A percentile compares a stretch with the other conserved stretches of the same genome.
Evolutionary conservation across 2,888 invertebrate species (phyloP).

Genomic region (Tenthredo mesomela): DNA sequence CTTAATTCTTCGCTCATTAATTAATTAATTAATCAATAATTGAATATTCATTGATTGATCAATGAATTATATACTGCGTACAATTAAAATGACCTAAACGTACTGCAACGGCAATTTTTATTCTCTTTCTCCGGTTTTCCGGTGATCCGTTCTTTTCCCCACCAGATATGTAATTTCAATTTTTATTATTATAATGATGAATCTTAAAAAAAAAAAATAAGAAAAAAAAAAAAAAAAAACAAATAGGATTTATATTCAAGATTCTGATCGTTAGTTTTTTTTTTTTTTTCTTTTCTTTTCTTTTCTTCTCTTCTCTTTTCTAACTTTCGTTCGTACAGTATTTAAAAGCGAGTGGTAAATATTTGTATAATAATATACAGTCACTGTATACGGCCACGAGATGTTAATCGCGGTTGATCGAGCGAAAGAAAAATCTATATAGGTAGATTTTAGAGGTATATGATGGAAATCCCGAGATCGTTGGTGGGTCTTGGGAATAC

Average conservation of each 20-base stretch:
- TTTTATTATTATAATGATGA: neutral
- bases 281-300: too few relatives aligned
- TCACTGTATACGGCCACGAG: neutral
- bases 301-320: neutral
- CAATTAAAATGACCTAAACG: conserved; percentile 1
- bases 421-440: neutral
- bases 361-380: neutral
- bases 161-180: conserved; percentile 13
- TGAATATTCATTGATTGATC: too few relatives aligned
- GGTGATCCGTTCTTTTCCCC: neutral
- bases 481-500: neutral
- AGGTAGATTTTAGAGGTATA: neutral
- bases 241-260: neutral
- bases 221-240: too few relatives aligned
- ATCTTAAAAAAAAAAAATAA: neutral
- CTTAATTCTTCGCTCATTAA: neutral
- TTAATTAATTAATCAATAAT: too few relatives aligned
- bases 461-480: neutral
- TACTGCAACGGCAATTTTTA: neutral
- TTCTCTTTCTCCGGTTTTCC: neutral
- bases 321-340: neutral
- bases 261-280: neutral
- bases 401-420: neutral
- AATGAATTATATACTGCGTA: neutral
- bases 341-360: neutral